These are phyloP conservation scores for Lycocorax pyrrhopterus DNA, from an alignment of 2,113 vertebrate species.

Conservation along the genomic window DNA sequence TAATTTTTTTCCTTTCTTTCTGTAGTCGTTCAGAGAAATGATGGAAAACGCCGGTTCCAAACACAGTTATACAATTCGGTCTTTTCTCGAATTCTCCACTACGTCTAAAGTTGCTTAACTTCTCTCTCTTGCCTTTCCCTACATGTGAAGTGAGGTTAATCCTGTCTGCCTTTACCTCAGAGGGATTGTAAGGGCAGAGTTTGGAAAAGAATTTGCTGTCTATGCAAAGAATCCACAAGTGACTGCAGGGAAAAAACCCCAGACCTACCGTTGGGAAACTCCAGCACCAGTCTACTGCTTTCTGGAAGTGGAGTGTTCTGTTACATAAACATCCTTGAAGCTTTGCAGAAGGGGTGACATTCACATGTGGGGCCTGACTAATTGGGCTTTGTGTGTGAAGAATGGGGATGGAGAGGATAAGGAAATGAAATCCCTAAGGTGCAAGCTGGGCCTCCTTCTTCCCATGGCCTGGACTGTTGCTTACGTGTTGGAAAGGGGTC, in stretches of 20 bases:
- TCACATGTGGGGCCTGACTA: conserved; percentile 51
- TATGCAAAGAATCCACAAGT: conserved; percentile 27
- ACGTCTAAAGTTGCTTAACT: neutral
- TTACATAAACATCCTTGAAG: conserved; percentile 63
- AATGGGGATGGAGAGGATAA: conserved; percentile 11
- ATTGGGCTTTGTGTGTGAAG: conserved; percentile 49
- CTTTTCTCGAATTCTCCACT: neutral
- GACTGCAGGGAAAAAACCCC: neutral
- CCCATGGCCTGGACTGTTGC: conserved; percentile 38
- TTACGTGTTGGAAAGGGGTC: conserved; percentile 38
- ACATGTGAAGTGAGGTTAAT: conserved; percentile 15
- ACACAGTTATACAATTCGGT: neutral
- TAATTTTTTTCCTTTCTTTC: neutral
- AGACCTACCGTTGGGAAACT: conserved; percentile 24
- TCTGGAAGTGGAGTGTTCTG: conserved; percentile 50
- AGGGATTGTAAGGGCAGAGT: conserved; percentile 30
- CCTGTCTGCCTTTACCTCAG: conserved; percentile 31
- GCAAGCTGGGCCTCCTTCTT: conserved; percentile 52
- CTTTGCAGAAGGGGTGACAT: conserved; percentile 52
- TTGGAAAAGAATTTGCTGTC: conserved; percentile 25
- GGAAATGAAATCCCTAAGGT: conserved; percentile 65
- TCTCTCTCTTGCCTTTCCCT: neutral
- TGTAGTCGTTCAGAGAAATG: neutral
- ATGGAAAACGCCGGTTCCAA: neutral
- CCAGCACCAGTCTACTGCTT: neutral